Evolutionary conservation across 1,140 invertebrate species (phyloP).

Genomic region (Helicorthomorpha holstii): DNA sequence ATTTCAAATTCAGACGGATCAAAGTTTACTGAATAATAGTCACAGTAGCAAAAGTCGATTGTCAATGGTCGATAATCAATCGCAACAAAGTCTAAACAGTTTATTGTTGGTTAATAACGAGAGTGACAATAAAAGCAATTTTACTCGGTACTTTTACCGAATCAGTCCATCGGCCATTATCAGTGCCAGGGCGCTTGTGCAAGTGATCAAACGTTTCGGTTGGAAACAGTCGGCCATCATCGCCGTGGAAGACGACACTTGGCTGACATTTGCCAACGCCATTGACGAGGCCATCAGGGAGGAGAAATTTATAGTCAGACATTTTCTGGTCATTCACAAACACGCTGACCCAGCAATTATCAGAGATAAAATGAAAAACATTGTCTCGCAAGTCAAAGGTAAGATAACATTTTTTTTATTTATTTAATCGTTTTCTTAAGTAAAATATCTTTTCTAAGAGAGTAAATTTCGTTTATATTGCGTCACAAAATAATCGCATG

Average conservation of each 20-base stretch:
- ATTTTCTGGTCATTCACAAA: conserved; percentile 6
- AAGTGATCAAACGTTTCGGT: conserved; percentile 6
- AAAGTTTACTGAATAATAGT: background rate
- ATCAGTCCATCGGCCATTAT: conserved; percentile 1
- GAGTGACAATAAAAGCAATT: background rate
- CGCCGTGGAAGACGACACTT: conserved; percentile 4
- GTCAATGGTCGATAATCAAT: background rate
- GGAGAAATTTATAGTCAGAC: conserved; percentile 1
- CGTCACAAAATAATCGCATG: too few relatives aligned
- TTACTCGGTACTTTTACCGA: background rate
- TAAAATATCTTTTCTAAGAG: too few relatives aligned
- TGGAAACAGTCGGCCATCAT: conserved; percentile 7
- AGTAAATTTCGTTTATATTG: too few relatives aligned
- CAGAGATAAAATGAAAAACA: conserved; percentile 1
- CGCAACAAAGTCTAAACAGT: background rate
- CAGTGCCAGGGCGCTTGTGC: conserved; percentile 2
- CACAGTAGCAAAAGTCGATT: background rate
- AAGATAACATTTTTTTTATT: conserved; percentile 1
- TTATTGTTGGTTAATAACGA: too few relatives aligned
- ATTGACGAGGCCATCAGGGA: conserved; percentile 6
- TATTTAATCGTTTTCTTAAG: too few relatives aligned
- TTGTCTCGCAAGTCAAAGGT: conserved; percentile 7
- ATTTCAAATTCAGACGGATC: background rate
- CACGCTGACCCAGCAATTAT: background rate
- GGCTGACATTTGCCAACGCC: conserved; percentile 4